A percentile compares a stretch with the other conserved stretches of the same genome.
These are phyloP conservation scores for Agelaius phoeniceus DNA, from an alignment of 2,113 vertebrate genomes.

Conservation along the genomic window DNA sequence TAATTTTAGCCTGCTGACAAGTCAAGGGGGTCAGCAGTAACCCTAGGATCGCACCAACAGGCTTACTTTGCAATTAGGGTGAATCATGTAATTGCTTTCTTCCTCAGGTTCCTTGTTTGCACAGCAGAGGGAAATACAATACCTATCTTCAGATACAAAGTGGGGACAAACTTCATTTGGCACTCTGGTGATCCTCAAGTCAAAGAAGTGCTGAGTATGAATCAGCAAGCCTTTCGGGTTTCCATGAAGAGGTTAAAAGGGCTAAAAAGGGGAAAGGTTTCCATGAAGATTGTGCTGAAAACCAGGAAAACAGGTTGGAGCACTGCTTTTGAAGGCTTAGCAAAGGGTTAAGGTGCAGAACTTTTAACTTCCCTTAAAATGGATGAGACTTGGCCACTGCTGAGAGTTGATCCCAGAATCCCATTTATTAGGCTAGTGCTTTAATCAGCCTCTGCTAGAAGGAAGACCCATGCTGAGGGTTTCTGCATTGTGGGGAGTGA, in stretches of 20 bases:
- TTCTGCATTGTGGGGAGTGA: not conserved
- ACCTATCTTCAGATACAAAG: not conserved
- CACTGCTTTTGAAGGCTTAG: not conserved
- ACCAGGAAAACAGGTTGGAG: not conserved
- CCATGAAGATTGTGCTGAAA: not conserved
- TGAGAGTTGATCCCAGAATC: not conserved
- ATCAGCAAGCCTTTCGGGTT: not conserved
- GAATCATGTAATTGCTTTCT: slow-evolving; percentile 14
- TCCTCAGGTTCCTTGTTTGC: slow-evolving; percentile 1
- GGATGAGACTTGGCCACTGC: not conserved
- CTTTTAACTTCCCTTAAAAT: not conserved
- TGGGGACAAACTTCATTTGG: not conserved
- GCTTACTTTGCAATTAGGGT: not conserved
- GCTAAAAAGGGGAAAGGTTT: not conserved
- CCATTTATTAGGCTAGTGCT: not conserved
- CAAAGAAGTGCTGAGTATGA: not conserved
- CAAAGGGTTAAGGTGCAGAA: not conserved
- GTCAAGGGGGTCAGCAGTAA: not conserved
- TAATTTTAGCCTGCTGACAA: slow-evolving; percentile 39
- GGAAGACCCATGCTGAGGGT: not conserved
- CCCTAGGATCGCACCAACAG: not conserved
- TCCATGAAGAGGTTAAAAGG: not conserved
- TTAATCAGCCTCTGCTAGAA: not conserved
- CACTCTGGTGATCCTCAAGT: not conserved
- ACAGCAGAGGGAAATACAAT: slow-evolving; percentile 24